These are phyloP conservation scores for Pollicipes pollicipes DNA, from an alignment of 1,140 invertebrate genomes.

Conservation along the genomic window DNA sequence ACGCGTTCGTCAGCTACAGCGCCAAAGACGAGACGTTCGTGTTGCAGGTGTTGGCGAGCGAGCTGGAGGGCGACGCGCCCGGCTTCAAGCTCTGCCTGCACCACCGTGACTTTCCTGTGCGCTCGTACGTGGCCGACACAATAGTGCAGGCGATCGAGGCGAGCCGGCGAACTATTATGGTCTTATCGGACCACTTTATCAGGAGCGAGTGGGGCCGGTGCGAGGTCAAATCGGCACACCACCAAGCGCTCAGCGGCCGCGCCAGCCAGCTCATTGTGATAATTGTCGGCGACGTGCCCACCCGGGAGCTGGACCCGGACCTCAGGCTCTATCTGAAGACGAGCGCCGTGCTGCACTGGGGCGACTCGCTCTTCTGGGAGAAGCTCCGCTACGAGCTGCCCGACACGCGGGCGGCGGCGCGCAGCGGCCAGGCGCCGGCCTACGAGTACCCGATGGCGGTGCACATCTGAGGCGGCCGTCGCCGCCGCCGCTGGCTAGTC, in stretches of 20 bases:
- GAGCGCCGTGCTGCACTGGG: conserved; percentile 16
- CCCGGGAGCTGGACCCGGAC: conserved; percentile 17
- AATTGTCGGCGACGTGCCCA: conserved; percentile 15
- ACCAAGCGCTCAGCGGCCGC: conserved; percentile 18
- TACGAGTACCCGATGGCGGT: background rate
- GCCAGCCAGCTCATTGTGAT: conserved; percentile 16
- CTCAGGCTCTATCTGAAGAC: conserved; percentile 14
- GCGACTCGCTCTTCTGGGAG: conserved; percentile 18
- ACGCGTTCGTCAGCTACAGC: conserved; percentile 81
- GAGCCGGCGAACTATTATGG: conserved; percentile 59
- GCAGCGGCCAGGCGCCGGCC: background rate
- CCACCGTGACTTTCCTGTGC: conserved; percentile 34
- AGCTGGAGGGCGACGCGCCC: conserved; percentile 60
- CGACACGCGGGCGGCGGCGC: background rate
- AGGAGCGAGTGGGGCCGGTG: conserved; percentile 31
- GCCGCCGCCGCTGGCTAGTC: background rate
- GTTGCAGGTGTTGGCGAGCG: conserved; percentile 55
- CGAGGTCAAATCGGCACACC: conserved; percentile 26
- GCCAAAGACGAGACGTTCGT: conserved; percentile 82
- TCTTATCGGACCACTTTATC: conserved; percentile 81
- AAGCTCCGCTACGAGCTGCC: conserved; percentile 15
- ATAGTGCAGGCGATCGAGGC: conserved; percentile 35
- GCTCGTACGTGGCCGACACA: conserved; percentile 50
- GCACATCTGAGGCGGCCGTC: background rate
- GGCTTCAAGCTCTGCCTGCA: conserved; percentile 29